Base-by-base conservation (phyloP, 2,797 vertebrate genomes). In the Rhynchonycteris naso region DNA sequence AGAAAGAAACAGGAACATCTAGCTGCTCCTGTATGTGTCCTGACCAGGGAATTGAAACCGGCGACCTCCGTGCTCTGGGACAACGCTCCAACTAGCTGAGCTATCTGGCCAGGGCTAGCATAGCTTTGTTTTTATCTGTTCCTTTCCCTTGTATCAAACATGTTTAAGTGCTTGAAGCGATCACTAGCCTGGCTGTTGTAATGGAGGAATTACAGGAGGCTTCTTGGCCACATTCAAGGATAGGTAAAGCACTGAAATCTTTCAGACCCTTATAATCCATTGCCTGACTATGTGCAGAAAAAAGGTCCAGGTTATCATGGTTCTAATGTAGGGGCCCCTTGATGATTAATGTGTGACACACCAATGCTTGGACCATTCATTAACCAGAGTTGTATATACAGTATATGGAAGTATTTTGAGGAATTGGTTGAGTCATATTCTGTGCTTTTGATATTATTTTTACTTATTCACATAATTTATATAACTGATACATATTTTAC, bases 381-480 rank as follows among this genome's bases (percentile, higher is more conserved):
- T 88, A 58, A 52, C 75, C 75, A 56, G 63, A 66, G 35, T 58
- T 86, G n/a, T 35, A 7, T 71, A 38, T 43, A 43, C 8, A 43
- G 8, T 43, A 43, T 78, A 21, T 13, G 65, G 52, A 84, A 82
- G 14, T 90, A 92, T 82, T 94, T 86, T 82, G 79, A 74, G 66
- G 54, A 83, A 84, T 82, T 58, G 30, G 21, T 33, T 83, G 19
- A 81, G 1, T 78, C 80, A 33, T 14, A 7, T 91, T 80, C 47
- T 15, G 35, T 86, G 47, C 33, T 87, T 92, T 95, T 90, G 21
- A 80, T 82, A 75, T 87, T 69, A 59, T 93, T 83, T 69, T 52
- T 88, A 68, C 69, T 65, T 87, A 68, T 59, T 86, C 50, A 89
- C 18, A 66, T 82, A 92, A 72, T 59, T 85, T 80, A 68, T 3